These are phyloP conservation scores for rabbit (Oryctolagus cuniculus) DNA, from an alignment of 2,113 vertebrate genomes.

Conservation along the genomic window DNA sequence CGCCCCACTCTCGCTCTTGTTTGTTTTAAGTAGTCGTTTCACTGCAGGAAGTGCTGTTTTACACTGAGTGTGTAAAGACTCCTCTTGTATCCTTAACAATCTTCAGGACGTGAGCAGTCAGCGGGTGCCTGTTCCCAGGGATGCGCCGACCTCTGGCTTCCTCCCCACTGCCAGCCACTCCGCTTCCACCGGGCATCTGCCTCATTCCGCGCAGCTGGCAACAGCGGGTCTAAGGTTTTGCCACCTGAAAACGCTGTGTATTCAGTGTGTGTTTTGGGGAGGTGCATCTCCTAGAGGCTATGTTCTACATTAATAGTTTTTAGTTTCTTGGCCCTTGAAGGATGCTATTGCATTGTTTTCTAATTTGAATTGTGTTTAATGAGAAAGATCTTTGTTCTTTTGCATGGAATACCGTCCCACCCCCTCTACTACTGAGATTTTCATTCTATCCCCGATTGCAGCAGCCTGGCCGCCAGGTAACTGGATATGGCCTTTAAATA, in stretches of 20 bases:
- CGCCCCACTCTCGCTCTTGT: neutral
- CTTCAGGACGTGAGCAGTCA: too few relatives aligned
- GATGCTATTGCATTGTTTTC: neutral
- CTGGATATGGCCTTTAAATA: neutral
- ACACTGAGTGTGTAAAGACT: too few relatives aligned
- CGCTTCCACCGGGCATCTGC: too few relatives aligned
- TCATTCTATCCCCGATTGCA: neutral
- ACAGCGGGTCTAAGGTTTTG: neutral
- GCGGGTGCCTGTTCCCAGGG: too few relatives aligned
- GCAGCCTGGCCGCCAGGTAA: neutral
- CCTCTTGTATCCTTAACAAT: too few relatives aligned
- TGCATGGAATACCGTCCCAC: fast-evolving
- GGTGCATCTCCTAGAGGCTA: neutral
- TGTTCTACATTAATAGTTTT: neutral
- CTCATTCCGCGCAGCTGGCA: neutral
- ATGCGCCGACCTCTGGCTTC: too few relatives aligned
- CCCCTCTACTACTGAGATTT: neutral
- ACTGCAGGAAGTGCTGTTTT: neutral
- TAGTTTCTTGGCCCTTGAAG: neutral
- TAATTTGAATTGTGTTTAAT: neutral
- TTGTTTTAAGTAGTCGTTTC: neutral
- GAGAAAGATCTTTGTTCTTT: neutral
- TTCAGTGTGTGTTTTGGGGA: neutral
- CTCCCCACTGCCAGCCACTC: too few relatives aligned
- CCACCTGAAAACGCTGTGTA: neutral